Evolutionary conservation across 2,113 vertebrate species (phyloP).

Genomic region (Megaleporinus macrocephalus): DNA sequence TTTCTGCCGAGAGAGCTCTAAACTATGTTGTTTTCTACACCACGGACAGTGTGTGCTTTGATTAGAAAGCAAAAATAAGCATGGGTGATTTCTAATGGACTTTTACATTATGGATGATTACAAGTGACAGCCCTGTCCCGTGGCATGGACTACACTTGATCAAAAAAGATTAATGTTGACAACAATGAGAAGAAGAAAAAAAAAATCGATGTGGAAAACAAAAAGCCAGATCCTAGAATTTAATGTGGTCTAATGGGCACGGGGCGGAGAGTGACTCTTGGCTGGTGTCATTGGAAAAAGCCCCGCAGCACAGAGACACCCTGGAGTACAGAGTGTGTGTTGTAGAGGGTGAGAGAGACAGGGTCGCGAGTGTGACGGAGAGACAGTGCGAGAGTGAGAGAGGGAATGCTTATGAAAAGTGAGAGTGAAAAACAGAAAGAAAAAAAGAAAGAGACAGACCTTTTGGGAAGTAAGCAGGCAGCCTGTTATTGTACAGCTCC

Average conservation of each 20-base stretch:
- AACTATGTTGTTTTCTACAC: constrained; percentile 24
- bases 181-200: constrained; percentile 35
- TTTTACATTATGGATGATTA: constrained; percentile 37
- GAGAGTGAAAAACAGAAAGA: neutral
- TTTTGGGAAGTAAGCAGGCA: constrained; percentile 77
- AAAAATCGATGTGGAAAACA: constrained; percentile 41
- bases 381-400: neutral
- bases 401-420: neutral
- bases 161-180: constrained; percentile 43
- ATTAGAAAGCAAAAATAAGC: constrained; percentile 41
- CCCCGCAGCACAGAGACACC: constrained; percentile 18
- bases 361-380: neutral
- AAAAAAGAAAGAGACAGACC: constrained; percentile 64
- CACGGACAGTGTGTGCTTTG: constrained; percentile 18
- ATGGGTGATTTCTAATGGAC: constrained; percentile 2
- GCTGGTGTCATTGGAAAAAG: constrained; percentile 41
- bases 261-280: constrained; percentile 37
- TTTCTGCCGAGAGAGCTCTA: constrained; percentile 1
- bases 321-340: constrained; percentile 11
- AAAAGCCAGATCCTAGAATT: constrained; percentile 27
- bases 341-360: neutral
- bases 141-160: constrained; percentile 40
- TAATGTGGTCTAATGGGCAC: constrained; percentile 24
- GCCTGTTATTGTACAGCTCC: constrained; percentile 73
- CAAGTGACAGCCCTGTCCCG: constrained; percentile 41